These are phyloP conservation scores for Macheiramphus alcinus DNA, from an alignment of 2,113 vertebrate species.

Conservation along the genomic window DNA sequence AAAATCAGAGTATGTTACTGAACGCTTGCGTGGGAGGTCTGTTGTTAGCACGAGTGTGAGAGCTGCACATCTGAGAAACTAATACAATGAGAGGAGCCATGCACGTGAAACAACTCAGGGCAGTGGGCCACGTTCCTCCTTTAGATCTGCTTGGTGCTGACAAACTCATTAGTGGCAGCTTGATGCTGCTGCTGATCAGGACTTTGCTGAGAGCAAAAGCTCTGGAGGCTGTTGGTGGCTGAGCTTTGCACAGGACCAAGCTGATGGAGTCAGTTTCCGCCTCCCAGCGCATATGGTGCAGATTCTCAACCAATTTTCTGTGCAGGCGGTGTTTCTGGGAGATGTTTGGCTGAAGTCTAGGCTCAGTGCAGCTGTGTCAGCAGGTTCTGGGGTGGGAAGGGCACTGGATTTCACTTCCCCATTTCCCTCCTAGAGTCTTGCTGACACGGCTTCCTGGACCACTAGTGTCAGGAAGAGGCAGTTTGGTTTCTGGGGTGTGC, in stretches of 20 bases:
- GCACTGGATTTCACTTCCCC: not conserved
- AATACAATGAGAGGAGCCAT: not conserved
- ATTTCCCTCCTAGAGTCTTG: not conserved
- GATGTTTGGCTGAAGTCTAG: not conserved
- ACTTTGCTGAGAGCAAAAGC: not conserved
- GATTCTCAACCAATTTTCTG: not conserved
- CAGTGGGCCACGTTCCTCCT: not conserved
- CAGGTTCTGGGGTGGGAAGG: not conserved
- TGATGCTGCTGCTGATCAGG: not conserved
- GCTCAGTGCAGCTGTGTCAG: not conserved
- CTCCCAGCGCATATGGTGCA: not conserved
- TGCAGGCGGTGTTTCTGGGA: not conserved
- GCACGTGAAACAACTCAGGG: not conserved
- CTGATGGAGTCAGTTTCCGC: not conserved
- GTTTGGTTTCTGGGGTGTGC: not conserved
- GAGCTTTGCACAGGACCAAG: not conserved
- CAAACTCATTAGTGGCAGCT: conserved; percentile 24
- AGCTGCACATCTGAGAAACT: conserved; percentile 22
- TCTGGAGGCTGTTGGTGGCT: not conserved
- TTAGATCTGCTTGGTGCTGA: conserved; percentile 18
- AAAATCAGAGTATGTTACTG: not conserved
- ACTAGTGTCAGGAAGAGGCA: not conserved
- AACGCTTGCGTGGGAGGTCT: not conserved
- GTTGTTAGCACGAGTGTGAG: not conserved
- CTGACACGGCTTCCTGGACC: not conserved